Evolutionary conservation across 2,888 invertebrate species (phyloP), one percentile per base, ranked within the genome.

Genomic region (Rhaphigaster nebulosa): DNA sequence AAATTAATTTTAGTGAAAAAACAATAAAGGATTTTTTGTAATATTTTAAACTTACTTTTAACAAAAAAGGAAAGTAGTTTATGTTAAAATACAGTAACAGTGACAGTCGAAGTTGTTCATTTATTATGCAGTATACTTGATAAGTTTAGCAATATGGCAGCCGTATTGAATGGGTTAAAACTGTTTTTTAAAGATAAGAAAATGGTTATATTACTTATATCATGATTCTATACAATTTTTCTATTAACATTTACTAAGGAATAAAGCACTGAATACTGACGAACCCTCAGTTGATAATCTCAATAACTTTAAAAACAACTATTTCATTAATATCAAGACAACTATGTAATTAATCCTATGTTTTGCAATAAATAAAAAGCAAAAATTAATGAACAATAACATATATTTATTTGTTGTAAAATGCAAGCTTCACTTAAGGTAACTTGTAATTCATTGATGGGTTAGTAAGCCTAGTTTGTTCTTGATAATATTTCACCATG

Each of bases 331-430:
- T 38, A 45, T 84, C 84, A 84, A 84, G 45, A 84, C 1, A 38
- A 84, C 84, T 84, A 84, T 70, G 34, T 34, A 70, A 84, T 45
- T 84, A 84, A 84, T n/a, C n/a, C 84, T 84, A 84, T 84, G 45
- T 45, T n/a, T n/a, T 84, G 84, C 84, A 84, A 84, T 84, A 84
- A 84, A 84, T 84, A 84, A 23, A 84, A 84, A 84, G 84, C 84
- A 45, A 84, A 45, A 41, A 84, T 84, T 34, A 84, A 45, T n/a
- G 45, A 20, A n/a, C 45, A 26, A 84, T n/a, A 84, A 84, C 26
- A 84, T 20, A 70, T 34, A 38, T 70, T 34, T 70, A 70, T 84
- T 84, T 45, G 26, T 84, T 45, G 18, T 26, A 13, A 84, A 84
- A 45, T 45, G 84, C 15, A n/a, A 84, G 45, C 26, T 34, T 45